Conservation (phyloP, 2,797 vertebrate species). For the Coregonus suidteri region DNA sequence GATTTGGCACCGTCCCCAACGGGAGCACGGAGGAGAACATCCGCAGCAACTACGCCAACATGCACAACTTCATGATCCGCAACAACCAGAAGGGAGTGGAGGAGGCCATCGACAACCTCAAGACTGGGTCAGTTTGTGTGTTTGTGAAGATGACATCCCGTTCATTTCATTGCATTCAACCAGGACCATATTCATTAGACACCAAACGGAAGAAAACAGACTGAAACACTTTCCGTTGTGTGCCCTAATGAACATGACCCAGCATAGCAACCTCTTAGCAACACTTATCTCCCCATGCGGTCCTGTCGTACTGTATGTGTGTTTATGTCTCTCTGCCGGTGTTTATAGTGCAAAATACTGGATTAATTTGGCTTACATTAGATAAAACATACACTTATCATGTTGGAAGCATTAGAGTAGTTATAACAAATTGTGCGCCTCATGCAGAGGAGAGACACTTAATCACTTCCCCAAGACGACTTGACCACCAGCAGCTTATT, state of each 20-base stretch:
- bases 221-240: background rate
- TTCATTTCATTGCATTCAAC: background rate
- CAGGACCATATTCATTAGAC: background rate
- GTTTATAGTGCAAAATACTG: slow-evolving; percentile 20
- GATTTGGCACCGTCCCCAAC: slow-evolving; percentile 91
- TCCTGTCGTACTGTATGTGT: background rate
- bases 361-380: slow-evolving; percentile 22
- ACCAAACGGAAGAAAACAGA: background rate
- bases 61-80: slow-evolving; percentile 92
- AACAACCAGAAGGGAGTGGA: slow-evolving; percentile 93
- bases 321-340: background rate
- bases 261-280: background rate
- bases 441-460: slow-evolving; percentile 38
- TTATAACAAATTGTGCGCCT: background rate
- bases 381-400: slow-evolving; percentile 25
- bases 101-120: slow-evolving; percentile 91
- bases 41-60: slow-evolving; percentile 91
- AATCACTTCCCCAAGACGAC: slow-evolving; percentile 14
- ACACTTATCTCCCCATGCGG: background rate
- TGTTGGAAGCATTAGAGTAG: slow-evolving; percentile 9
- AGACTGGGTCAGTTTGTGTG: slow-evolving; percentile 81
- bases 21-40: slow-evolving; percentile 95
- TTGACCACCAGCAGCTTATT: background rate
- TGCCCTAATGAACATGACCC: background rate
- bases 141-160: background rate